Conservation (phyloP, 2,113 vertebrate species). For the Bujurquina vittata region DNA sequence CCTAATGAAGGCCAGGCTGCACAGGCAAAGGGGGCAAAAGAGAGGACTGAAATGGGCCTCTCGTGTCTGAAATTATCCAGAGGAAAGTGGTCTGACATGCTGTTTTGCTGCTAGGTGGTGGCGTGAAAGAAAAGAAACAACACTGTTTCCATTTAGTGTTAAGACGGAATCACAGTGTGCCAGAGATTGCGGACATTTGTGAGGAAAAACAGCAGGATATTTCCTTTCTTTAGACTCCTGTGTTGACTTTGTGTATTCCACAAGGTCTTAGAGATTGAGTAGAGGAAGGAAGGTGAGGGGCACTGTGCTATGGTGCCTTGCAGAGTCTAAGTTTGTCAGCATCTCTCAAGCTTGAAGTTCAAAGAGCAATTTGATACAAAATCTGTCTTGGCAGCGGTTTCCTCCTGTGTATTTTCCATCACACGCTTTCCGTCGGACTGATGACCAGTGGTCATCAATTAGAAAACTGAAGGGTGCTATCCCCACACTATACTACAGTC, state of each 20-base stretch:
- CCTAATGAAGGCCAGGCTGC: constrained; percentile 83
- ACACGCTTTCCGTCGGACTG: constrained; percentile 72
- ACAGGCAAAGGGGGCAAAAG: constrained; percentile 34
- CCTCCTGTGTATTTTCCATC: constrained; percentile 67
- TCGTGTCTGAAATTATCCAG: constrained; percentile 75
- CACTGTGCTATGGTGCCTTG: constrained; percentile 62
- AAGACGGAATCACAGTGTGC: constrained; percentile 70
- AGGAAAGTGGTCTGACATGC: constrained; percentile 76
- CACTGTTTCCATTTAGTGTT: constrained; percentile 79
- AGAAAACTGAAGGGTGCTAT: constrained; percentile 74
- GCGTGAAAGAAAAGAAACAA: constrained; percentile 76
- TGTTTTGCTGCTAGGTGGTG: constrained; percentile 69
- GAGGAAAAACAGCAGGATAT: constrained; percentile 73
- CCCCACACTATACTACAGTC: constrained; percentile 53
- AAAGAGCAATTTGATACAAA: constrained; percentile 77
- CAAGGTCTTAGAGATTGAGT: constrained; percentile 69
- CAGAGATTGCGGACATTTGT: constrained; percentile 69
- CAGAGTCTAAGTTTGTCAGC: constrained; percentile 69
- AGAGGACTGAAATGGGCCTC: constrained; percentile 62
- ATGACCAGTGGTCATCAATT: constrained; percentile 78
- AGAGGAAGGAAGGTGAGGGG: constrained; percentile 79
- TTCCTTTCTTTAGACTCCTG: constrained; percentile 69
- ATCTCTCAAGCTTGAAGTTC: constrained; percentile 73
- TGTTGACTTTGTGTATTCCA: constrained; percentile 78
- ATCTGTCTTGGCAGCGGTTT: constrained; percentile 69